Evolutionary conservation across 2,113 vertebrate genomes (phyloP), one percentile per base, ranked within the genome.

Genomic region (Nibea coibor): DNA sequence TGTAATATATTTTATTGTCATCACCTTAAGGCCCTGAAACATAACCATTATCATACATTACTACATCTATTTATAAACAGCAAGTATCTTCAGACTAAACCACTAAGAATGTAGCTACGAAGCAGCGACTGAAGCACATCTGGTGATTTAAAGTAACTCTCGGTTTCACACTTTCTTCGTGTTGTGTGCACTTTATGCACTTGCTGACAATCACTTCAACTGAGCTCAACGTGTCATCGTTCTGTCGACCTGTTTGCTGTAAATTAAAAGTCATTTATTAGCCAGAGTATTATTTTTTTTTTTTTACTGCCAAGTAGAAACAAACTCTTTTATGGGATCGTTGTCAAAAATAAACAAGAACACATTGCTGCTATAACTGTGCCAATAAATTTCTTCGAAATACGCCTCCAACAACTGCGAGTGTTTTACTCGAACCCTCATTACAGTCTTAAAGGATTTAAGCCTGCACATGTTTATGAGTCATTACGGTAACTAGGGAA

Each of bases 311-410:
- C 79, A 66, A 77, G 72, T 48, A 48, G 57, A 78, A 75, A 82
- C 70, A 51, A 62, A 59, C 62, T 78, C 28, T 61, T 68, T 61
- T 68, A 61, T 65, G 66, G 63, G 71, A 82, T 75, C 76, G 54
- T 74, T 79, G 74, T 87, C 72, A 74, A 68, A 82, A 83, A 78
- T 82, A 82, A 87, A 88, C 70, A 88, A 88, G 75, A 89, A 89
- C 89, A 87, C 82, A 78, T 90, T 90, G 93, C 93, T 91, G 92
- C 93, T 94, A 91, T 80, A 81, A 84, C 88, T 91, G 89, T 91
- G 88, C 89, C 86, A 92, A 91, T 91, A 91, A 90, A 93, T 62
- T 43, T 84, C 80, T 89, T 83, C 61, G 78, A 75, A 90, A 87
- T 76, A 58, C 42, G 56, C 72, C 69, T 53, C 42, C 53, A 26